Conservation (phyloP, 2,113 vertebrate genomes). For the Cromileptes altivelis region DNA sequence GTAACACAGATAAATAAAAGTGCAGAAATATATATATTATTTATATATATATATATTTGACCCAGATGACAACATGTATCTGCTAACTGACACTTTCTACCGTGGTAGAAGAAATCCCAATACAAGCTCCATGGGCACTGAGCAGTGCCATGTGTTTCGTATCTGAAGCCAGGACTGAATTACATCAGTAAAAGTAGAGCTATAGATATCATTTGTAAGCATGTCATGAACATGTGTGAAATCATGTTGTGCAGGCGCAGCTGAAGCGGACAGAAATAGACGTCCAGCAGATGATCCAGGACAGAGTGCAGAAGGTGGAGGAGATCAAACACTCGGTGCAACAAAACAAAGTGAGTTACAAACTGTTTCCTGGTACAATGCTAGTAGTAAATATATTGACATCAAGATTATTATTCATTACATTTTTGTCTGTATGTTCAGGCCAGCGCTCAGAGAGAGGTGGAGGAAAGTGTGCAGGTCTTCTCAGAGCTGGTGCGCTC, state of each 20-base stretch:
- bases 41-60: neutral
- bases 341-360: slow-evolving; percentile 79
- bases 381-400: neutral
- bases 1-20: no score
- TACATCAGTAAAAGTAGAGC: neutral
- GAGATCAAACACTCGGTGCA: slow-evolving; percentile 81
- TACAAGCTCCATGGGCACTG: neutral
- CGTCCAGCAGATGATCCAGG: slow-evolving; percentile 86
- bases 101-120: no score
- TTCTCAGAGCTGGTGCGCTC: slow-evolving; percentile 80
- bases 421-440: slow-evolving; percentile 27
- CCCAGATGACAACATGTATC: neutral
- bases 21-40: no score
- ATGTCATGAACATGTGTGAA: slow-evolving; percentile 8
- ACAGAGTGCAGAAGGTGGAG: slow-evolving; percentile 82
- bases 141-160: neutral
- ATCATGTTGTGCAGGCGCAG: slow-evolving; percentile 68
- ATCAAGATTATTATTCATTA: no score
- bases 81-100: no score
- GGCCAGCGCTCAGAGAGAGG: slow-evolving; percentile 79
- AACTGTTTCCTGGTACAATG: neutral
- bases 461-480: slow-evolving; percentile 80
- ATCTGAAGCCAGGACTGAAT: no score
- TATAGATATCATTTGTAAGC: neutral
- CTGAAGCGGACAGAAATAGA: slow-evolving; percentile 83